These are phyloP conservation scores for Montipora capricornis DNA, from an alignment of 64 coral and sea anemone species.

Conservation along the genomic window DNA sequence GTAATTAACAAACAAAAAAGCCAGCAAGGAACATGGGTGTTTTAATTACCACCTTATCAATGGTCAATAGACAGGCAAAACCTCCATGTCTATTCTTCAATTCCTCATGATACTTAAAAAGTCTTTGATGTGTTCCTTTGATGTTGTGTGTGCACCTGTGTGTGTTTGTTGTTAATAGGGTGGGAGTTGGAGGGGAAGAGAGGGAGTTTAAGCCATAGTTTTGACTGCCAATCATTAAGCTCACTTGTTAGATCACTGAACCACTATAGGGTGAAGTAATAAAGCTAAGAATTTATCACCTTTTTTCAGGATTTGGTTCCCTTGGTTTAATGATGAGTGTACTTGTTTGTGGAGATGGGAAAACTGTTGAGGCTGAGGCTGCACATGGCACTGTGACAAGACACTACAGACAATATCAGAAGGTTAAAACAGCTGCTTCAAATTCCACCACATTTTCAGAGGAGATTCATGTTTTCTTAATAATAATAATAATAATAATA, in stretches of 20 bases:
- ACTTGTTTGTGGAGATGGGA: constrained; percentile 93
- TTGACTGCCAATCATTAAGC: too few species aligned
- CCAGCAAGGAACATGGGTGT: neutral
- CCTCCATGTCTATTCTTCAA: too few species aligned
- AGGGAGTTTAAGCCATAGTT: neutral
- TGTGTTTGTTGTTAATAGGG: too few species aligned
- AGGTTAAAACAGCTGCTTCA: constrained; percentile 39
- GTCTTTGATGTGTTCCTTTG: too few species aligned
- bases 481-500: too few species aligned
- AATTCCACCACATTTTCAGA: too few species aligned
- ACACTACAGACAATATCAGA: constrained; percentile 94
- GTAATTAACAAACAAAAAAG: neutral
- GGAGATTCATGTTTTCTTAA: too few species aligned
- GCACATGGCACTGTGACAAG: constrained; percentile 98
- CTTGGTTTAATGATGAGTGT: constrained; percentile 99
- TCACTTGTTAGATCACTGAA: neutral
- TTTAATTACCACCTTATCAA: neutral
- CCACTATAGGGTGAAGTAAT: too few species aligned
- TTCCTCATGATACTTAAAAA: too few species aligned
- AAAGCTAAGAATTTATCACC: neutral
- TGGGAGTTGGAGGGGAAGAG: too few species aligned
- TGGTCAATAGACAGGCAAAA: neutral
- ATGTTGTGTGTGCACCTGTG: too few species aligned
- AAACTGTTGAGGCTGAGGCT: constrained; percentile 97
- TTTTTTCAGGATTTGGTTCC: constrained; percentile 87